These are phyloP conservation scores for Glaucidium brasilianum DNA, from an alignment of 2,113 vertebrate genomes.

Conservation along the genomic window DNA sequence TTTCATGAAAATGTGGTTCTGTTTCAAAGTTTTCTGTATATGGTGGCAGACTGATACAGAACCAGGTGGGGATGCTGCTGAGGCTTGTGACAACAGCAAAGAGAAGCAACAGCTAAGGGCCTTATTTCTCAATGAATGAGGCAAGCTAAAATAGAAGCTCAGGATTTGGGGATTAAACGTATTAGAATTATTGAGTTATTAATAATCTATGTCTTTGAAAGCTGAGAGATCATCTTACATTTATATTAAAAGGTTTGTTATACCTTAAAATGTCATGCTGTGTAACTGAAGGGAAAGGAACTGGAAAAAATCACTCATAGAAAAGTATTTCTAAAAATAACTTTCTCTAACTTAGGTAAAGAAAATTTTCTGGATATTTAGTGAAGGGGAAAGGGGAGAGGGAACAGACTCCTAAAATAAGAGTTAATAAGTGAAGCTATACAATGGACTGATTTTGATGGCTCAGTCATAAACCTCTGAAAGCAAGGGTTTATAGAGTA, in stretches of 20 bases:
- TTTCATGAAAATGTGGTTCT: neutral
- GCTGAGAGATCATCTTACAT: neutral
- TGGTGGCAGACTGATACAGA: neutral
- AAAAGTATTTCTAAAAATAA: neutral
- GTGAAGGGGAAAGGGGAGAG: neutral
- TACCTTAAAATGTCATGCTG: neutral
- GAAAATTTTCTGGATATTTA: neutral
- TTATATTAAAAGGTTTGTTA: neutral
- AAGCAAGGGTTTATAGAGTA: constrained; percentile 7
- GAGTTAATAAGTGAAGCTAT: neutral
- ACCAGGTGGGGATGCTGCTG: neutral
- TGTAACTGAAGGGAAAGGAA: neutral
- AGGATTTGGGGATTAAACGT: neutral
- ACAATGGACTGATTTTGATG: neutral
- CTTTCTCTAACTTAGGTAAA: neutral
- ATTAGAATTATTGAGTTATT: neutral
- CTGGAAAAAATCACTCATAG: neutral
- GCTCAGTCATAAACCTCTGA: constrained; percentile 3
- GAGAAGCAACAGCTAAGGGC: neutral
- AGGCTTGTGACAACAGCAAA: neutral
- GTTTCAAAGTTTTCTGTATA: neutral
- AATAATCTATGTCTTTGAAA: neutral
- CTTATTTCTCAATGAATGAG: neutral
- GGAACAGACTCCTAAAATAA: neutral
- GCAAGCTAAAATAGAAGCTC: neutral